Conservation (phyloP, 2,113 vertebrate species). For the Zosterops lateralis region DNA sequence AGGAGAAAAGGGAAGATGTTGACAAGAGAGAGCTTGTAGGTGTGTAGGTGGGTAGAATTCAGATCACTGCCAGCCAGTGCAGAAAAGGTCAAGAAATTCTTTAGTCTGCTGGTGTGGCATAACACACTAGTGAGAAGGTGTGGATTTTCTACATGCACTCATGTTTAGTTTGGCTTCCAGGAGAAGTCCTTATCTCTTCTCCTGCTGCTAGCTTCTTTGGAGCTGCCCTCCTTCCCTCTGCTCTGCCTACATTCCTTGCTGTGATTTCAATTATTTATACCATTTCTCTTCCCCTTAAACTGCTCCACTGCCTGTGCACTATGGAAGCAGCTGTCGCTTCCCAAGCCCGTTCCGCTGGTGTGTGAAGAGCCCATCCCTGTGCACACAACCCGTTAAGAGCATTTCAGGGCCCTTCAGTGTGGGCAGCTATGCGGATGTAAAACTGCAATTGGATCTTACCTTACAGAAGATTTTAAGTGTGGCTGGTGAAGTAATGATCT, state of each 20-base stretch:
- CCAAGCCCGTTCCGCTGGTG: not conserved
- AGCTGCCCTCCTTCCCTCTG: not conserved
- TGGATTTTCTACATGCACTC: not conserved
- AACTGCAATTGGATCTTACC: not conserved
- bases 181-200: not conserved
- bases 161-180: not conserved
- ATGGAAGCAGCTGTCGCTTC: not conserved
- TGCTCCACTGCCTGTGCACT: not conserved
- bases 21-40: not conserved
- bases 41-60: not conserved
- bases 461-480: not conserved
- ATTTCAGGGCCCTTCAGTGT: not conserved
- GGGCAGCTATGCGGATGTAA: not conserved
- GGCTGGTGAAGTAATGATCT: not conserved
- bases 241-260: constrained; percentile 20
- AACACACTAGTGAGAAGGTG: not conserved
- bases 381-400: not conserved
- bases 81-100: not conserved
- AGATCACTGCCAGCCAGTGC: not conserved
- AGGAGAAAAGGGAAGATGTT: not conserved
- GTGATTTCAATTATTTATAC: constrained; percentile 42
- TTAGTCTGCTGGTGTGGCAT: rapidly evolving
- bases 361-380: not conserved
- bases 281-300: constrained; percentile 25
- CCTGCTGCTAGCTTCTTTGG: not conserved